These are phyloP conservation scores for Labeo calbasu DNA, from an alignment of 2,797 vertebrate species.

Conservation along the genomic window DNA sequence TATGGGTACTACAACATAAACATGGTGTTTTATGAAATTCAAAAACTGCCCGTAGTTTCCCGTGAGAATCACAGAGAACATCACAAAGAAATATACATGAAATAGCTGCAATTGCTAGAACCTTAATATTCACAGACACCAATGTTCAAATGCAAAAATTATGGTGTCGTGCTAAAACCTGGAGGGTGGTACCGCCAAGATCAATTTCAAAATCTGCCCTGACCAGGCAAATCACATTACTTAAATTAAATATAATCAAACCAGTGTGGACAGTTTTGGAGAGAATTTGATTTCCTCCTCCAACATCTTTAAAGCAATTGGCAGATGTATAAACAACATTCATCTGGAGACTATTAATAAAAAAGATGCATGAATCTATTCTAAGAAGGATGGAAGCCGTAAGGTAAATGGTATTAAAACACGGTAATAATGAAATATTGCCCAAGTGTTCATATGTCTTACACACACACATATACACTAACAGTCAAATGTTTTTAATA, in stretches of 20 bases:
- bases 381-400: not conserved
- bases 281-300: not conserved
- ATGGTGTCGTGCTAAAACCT: too few species aligned
- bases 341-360: not conserved
- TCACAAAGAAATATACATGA: not conserved
- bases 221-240: not conserved
- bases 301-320: not conserved
- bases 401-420: not conserved
- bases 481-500: too few species aligned
- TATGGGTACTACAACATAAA: too few species aligned
- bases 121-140: not conserved
- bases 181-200: too few species aligned
- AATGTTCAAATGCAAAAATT: not conserved
- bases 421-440: not conserved
- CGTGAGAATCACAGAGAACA: not conserved
- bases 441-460: too few species aligned
- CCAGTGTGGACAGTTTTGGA: not conserved
- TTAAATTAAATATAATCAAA: not conserved
- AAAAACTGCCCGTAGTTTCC: too few species aligned
- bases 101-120: not conserved
- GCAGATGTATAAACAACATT: not conserved
- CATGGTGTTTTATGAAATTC: too few species aligned
- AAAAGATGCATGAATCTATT: not conserved
- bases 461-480: too few species aligned
- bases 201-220: not conserved